Evolutionary conservation across 2,113 vertebrate species (phyloP).

Genomic region (Irena cyanogastra): DNA sequence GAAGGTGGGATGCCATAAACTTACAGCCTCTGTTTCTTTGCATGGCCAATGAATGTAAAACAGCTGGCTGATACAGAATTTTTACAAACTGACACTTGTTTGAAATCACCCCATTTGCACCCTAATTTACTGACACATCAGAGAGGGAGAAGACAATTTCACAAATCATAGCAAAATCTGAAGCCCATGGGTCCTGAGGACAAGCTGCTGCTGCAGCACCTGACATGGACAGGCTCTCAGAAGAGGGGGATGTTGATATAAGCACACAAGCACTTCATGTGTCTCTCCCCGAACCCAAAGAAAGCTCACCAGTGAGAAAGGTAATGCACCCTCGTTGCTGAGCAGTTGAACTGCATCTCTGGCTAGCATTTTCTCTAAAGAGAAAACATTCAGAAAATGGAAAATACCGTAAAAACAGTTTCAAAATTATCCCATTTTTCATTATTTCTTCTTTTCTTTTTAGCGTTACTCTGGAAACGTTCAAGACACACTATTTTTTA

Average conservation of each 20-base stretch:
- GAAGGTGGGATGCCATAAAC: neutral
- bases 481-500: neutral
- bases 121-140: neutral
- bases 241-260: neutral
- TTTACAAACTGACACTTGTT: neutral
- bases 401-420: neutral
- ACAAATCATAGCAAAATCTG: neutral
- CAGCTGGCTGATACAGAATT: neutral
- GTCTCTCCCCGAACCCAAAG: neutral
- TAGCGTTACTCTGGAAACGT: neutral
- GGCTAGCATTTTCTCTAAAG: neutral
- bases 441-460: neutral
- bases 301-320: neutral
- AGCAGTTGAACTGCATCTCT: neutral
- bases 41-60: neutral
- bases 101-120: neutral
- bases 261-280: fast-evolving
- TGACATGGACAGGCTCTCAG: neutral
- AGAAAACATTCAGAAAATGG: neutral
- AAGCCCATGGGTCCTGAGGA: neutral
- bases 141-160: neutral
- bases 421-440: neutral
- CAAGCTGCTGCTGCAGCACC: neutral
- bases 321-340: neutral
- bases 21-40: neutral